Percentiles rank a stretch among this genome's conserved stretches.
phyloP scores from a whole-genome alignment of 2,888 invertebrate species.

The Stenodema calcarata region DNA sequence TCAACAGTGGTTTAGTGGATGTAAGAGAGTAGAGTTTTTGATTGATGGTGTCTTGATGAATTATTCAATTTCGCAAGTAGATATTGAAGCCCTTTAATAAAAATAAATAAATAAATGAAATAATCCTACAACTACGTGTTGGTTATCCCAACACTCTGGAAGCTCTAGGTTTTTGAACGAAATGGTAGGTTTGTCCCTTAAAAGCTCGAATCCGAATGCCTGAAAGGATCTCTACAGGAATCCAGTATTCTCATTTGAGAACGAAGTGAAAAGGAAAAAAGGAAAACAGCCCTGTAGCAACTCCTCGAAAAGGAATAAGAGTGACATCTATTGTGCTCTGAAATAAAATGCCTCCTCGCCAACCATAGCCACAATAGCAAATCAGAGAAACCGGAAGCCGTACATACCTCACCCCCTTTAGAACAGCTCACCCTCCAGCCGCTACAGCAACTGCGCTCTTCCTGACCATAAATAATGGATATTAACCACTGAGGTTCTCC shows the following conservation, averaged over 20 bases:
- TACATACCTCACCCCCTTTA: neutral
- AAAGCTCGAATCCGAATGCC: too few species aligned
- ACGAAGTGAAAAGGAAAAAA: neutral
- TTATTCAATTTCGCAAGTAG: too few species aligned
- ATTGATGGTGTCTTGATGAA: too few species aligned
- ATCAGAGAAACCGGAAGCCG: neutral
- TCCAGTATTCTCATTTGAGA: neutral
- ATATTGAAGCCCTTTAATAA: too few species aligned
- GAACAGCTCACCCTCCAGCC: neutral
- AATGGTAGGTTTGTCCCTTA: too few species aligned
- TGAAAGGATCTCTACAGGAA: too few species aligned
- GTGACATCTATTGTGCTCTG: conserved; percentile 22
- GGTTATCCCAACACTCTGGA: too few species aligned
- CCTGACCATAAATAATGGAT: neutral
- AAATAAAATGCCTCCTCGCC: neutral
- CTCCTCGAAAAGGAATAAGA: neutral
- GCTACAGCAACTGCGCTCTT: neutral
- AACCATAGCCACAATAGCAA: conserved; percentile 9
- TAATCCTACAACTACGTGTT: too few species aligned
- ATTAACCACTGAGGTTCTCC: neutral
- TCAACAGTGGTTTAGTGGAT: too few species aligned
- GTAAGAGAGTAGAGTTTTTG: too few species aligned
- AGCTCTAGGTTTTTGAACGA: too few species aligned
- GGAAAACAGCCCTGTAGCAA: neutral
- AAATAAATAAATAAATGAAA: too few species aligned